Base-by-base conservation (phyloP, 2,797 vertebrate genomes). In the Poecilia velifera region DNA sequence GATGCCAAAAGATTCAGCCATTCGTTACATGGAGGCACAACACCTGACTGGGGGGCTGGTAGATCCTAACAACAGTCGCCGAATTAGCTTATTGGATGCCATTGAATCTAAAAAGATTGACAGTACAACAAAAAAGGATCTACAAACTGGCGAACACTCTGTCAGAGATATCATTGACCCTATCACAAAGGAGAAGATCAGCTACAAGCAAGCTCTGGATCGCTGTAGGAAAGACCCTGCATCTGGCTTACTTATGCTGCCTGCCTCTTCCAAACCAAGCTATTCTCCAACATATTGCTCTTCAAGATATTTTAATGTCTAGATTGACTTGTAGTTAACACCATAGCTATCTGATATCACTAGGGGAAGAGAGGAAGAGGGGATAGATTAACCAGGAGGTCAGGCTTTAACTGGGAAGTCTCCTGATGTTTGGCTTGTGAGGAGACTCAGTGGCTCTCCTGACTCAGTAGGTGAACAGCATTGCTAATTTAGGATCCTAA, bases 1-100 rank as follows among this genome's bases (percentile, higher is more conserved):
- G 97, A 96, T 99, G 96, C 96, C 97, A 1, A 96, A 92, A 74
- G 97, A 98, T 12, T 97, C 90, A 0, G 97, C 94, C 71, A 93
- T 96, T 70, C 96, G 96, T 1, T 97, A 97, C 90, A 94, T 99
- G 94, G 96, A 96, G 90, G 97, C 93, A 18, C 98, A 99, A 89
- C 94, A 97, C 80, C 93, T 99, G 76, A 99, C 98, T 0, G 98
- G 98, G 72, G 98, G 98, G 16, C 96, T 99, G 77, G 95, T 99
- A 0, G 92, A 97, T 88, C 97, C 98, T 74, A 97, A 93, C 80
- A 96, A 91, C 81, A 94, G 96, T 0, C 93, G 93, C 20, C 96
- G 98, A 71, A 93, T 98, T 53, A 95, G 90, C 0, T 74, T 98
- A 59, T 16, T 90, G 1, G 97, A 99, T 72, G 98, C 98, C 16